Base-by-base conservation (phyloP, 2,797 vertebrate species). In the Myripristis murdjan region DNA sequence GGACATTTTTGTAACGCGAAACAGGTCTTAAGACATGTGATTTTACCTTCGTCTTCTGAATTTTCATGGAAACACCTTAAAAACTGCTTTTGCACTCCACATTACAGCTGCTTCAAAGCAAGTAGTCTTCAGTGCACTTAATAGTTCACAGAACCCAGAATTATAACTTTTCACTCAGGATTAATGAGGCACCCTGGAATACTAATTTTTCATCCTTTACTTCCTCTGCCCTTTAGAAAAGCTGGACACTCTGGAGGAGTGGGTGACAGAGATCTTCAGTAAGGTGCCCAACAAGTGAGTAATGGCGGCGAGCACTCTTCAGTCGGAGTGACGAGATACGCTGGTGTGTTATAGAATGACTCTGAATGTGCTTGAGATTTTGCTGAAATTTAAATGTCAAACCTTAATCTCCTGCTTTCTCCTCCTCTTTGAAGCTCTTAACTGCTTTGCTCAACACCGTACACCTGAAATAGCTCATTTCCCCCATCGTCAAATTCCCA, bases 181-280 rank as follows among this genome's bases (percentile, higher is more conserved):
- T 77, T 47, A 78, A 60, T 68, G 60, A 79, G 70, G 59, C 28
- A 0, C 73, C 52, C 73, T 82, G 26, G 0, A 73, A 46, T 51
- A 64, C 44, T 79, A 79, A 87, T 86, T 78, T 53, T 31, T 73
- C 70, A 64, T 70, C 53, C 57, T 65, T 79, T 60, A 55, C 80
- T 64, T 37, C 3, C 28, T 59, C 22, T 79, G 20, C 82, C 80
- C 76, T 85, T 82, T 75, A 99, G 98, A 99, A 94, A 97, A 94
- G 75, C 90, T 99, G 93, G 96, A 98, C 94, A 98, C 96, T 24
- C 92, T 99, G 89, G 97, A 99, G 92, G 93, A 96, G 86, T 99
- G 97, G 97, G 96, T 98, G 87, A 95, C 92, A 68, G 97, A 99
- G 95, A 97, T 99, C 91, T 99, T 99, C 94, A 96, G 95, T 56